Base-by-base conservation (phyloP, 2,797 vertebrate species). In the Enteromius argenteus region DNA sequence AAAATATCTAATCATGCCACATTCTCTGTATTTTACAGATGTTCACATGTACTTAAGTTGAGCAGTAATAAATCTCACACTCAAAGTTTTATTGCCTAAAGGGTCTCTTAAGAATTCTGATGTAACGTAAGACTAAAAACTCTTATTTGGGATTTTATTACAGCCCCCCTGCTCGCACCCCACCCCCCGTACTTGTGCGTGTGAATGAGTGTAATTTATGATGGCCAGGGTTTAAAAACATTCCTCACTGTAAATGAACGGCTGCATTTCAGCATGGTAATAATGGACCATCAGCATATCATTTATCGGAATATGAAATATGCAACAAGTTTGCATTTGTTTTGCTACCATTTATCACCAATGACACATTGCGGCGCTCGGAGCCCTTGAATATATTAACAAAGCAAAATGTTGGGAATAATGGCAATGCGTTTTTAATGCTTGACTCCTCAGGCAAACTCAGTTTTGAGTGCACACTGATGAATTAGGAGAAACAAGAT, bases 271-370 rank as follows among this genome's bases (percentile, higher is more conserved):
- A 87, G 74, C 73, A 67, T 86, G 85, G 86, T 88, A 87, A 92
- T 91, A 91, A 92, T 77, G 75, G 84, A 90, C 90, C 90, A 83
- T 90, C 42, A 81, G 88, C 83, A 87, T 90, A 91, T 92, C 91
- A 93, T 94, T 94, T 88, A 92, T 93, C 89, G 27, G 73, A 89
- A 83, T 86, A 88, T 93, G 90, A 93, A 92, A 93, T 92, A 93
- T 93, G 91, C 89, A 92, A 91, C 92, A 91, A 91, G 89, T 91
- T 89, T 81, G 82, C 81, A 89, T 86, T 90, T 87, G 87, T 89
- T 89, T 84, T 53, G 51, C 84, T 90, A 89, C 81, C 90, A 92
- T 94, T 88, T n/a, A 90, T 94, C 91, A 92, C 35, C 0, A 13
- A 6, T 42, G 84, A 74, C 80, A 73, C 75, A 81, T 77, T 27